Evolutionary conservation across 2,888 invertebrate genomes (phyloP), one percentile per base, ranked within the genome.

Genomic region (Odontothrips loti): DNA sequence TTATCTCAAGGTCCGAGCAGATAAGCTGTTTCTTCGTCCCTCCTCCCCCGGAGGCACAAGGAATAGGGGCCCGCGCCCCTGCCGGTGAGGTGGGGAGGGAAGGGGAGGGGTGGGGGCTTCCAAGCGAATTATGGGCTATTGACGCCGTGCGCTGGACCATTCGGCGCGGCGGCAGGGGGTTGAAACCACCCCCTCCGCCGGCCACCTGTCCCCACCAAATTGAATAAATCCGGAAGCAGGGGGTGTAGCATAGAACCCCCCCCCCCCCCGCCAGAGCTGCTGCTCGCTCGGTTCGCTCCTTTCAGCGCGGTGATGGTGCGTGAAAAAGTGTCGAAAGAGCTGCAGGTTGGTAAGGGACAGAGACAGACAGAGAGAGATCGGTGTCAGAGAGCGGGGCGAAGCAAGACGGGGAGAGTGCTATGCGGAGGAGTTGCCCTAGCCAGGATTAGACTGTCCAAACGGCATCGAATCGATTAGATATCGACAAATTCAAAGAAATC

Each of bases 1-100:
- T 75, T 75, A 75, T 75, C 68, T 75, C 68, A 75, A 75, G 68
- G 68, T 75, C 68, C 68, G 68, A 75, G 68, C 58, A 75, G 68
- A 75, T 75, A 75, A 75, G 68, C 68, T 15, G 34, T 43, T 43
- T 43, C 34, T 43, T 6, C 34, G 34, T 43, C 34, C 34, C 34
- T 43, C 34, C 34, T 6, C 34, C 3, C 34, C 34, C 34, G 34
- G 34, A 43, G 34, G 34, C 34, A 43, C 3, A 43, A 6, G 6
- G 34, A 43, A 6, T 4, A n/a, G n/a, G n/a, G n/a, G n/a, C n/a
- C 34, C 34, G 34, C 34, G 3, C 3, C 34, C 34, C 34, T 43
- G 34, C 34, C 34, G 34, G 34, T 6, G 34, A 6, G 34, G 34
- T 43, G 34, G 34, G 34, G 34, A 43, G 34, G 34, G 34, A 6